Evolutionary conservation across 2,888 invertebrate genomes (phyloP), one percentile per base, ranked within the genome.

Genomic region (Eristalis arbustorum): DNA sequence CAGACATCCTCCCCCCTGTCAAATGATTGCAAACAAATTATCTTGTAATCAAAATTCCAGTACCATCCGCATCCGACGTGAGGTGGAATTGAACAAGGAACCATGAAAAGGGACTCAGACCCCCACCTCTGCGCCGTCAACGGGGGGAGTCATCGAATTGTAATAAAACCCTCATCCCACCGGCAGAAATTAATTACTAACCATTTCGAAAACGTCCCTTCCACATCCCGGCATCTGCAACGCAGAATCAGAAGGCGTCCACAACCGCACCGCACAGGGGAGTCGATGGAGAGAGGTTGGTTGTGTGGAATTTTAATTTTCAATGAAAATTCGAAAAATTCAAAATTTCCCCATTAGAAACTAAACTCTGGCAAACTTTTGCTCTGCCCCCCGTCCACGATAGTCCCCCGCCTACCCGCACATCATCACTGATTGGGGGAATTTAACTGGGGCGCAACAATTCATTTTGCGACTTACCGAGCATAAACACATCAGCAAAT

Each of bases 221-320:
- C 18, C 49, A 1, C 49, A 49, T 49, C 18, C 18, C 18, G 5
- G 18, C 8, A 18, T 18, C 3, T n/a, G 37, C 37, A 37, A 13
- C 37, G 49, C 18, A 18, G 18, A 8, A 18, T 49, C 18, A 18
- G 18, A 49, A n/a, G 49, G 49, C 49, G 18, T 18, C 8, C 49
- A 8, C 49, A 49, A 49, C 18, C 49, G 18, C 31, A 18, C 49
- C 49, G 18, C 49, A 18, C 49, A 18, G 42, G 1, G 31, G 8
- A 31, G 31, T 1, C 8, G 31, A 4, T 4, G 8, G 31, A 10
- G 31, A 1, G 31, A 8, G 31, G 31, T 31, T 31, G 49, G 49
- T 76, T 75, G 80, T 72, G 72, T 64, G 84, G 64, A 84, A 69
- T 76, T 84, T 80, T 77, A 74, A 78, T 76, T 74, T 69, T 75